Evolutionary conservation across 2,113 vertebrate genomes (phyloP).

Genomic region (Megaceryle maxima): DNA sequence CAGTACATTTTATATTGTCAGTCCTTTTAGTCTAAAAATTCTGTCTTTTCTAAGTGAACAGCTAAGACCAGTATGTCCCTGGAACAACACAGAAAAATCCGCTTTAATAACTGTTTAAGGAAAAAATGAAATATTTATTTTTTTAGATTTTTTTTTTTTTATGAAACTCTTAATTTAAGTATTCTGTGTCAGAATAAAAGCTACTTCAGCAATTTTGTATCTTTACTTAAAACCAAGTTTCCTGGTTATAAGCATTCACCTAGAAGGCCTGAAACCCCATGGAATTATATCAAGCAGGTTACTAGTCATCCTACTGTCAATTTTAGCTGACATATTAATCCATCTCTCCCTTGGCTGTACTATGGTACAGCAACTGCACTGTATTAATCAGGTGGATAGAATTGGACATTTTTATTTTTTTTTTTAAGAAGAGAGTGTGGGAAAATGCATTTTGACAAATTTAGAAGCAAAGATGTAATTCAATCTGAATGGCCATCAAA

Average conservation of each 20-base stretch:
- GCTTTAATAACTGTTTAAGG: background rate
- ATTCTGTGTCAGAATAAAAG: background rate
- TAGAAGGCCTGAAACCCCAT: slow-evolving; percentile 30
- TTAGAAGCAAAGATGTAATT: background rate
- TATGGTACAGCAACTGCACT: slow-evolving; percentile 28
- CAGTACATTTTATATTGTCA: background rate
- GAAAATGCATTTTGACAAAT: slow-evolving; percentile 37
- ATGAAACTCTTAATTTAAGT: background rate
- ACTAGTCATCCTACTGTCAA: slow-evolving; percentile 64
- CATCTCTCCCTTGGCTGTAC: slow-evolving; percentile 54
- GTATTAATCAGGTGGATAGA: slow-evolving; percentile 57
- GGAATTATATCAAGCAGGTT: slow-evolving; percentile 56
- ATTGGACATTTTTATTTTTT: background rate
- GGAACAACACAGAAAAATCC: background rate
- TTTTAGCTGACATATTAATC: slow-evolving; percentile 76
- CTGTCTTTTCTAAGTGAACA: background rate
- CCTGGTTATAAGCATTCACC: slow-evolving; percentile 19
- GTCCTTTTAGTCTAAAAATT: background rate
- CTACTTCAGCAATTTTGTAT: background rate
- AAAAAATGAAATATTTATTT: background rate
- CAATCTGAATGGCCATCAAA: background rate
- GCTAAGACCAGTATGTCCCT: background rate
- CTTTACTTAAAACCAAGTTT: slow-evolving; percentile 8
- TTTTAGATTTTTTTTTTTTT: background rate
- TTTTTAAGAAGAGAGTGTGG: slow-evolving; percentile 11